Evolutionary conservation across 2,113 vertebrate genomes (phyloP).

Genomic region (Rissa tridactyla): DNA sequence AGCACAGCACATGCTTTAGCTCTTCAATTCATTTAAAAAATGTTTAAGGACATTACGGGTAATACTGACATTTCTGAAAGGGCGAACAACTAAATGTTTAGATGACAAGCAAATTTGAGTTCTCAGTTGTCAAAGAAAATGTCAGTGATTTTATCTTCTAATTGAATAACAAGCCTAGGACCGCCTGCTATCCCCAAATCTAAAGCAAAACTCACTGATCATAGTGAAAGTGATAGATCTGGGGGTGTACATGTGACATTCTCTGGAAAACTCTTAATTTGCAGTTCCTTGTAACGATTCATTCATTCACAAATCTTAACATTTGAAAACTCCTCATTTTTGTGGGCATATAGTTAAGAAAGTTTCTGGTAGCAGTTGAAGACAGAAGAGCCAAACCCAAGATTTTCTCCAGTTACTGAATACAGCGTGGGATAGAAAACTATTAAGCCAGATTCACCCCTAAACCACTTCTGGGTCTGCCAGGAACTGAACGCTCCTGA

Average conservation of each 20-base stretch:
- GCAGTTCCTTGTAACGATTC: not conserved
- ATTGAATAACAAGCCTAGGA: not conserved
- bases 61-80: not conserved
- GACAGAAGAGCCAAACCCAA: not conserved
- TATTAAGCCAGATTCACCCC: not conserved
- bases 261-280: not conserved
- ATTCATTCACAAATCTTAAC: not conserved
- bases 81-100: not conserved
- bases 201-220: not conserved
- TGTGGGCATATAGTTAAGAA: not conserved
- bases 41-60: not conserved
- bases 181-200: not conserved
- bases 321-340: not conserved
- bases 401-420: not conserved
- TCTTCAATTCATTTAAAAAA: not conserved
- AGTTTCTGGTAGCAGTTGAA: not conserved
- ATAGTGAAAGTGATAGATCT: not conserved
- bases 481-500: not conserved
- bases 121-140: not conserved
- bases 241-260: not conserved
- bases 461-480: not conserved
- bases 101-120: not conserved
- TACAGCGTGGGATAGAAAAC: not conserved
- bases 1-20: not conserved
- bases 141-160: not conserved